Base-by-base conservation (phyloP, 2,888 invertebrate species). In the Xylocampa areola region DNA sequence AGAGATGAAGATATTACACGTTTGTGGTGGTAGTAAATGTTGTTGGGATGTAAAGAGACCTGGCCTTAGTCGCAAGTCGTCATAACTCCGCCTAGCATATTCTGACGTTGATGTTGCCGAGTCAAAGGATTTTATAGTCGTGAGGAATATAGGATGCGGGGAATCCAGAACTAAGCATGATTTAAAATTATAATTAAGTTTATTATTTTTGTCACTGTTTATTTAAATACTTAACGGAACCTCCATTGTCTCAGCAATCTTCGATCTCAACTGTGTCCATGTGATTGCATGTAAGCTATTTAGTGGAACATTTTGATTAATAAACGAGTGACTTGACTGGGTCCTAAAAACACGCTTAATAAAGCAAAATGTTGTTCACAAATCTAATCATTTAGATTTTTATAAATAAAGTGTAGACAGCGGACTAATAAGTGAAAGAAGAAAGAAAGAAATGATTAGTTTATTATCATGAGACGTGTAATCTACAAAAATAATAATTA, bases 41-140 rank as follows among this genome's bases (percentile, higher is more conserved):
- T 43, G 21, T 29, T 13, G 19, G 5, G 32, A 32, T 17, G 16
- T 50, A 35, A 50, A 44, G 36, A 54, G 25, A 32, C n/a, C 29
- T 36, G 5, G 13, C 11, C 13, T 6, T 6, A 27, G 16, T 7
- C 10, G 35, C 7, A 7, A 27, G 16, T 7, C 10, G 35, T 19
- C 36, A 33, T 67, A 57, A 53, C 44, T 51, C 6, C 17, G 2
- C 10, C 29, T 10, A 48, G 4, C 37, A 37, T 17, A 17, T 50
- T 45, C 29, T 53, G 45, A 36, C 48, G 30, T 60, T 54, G 50
- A 57, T 51, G 36, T 44, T 29, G 19, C 11, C n/a, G 23, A 32
- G 23, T 59, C 40, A 63, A 63, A 37, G 11, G 36, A 16, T 64
- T 59, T 71, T 59, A 64, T 59, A 37, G 44, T 23, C 27, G 32